phyloP scores from a whole-genome alignment of 1,140 invertebrate species.

The Drosophila nasuta region DNA sequence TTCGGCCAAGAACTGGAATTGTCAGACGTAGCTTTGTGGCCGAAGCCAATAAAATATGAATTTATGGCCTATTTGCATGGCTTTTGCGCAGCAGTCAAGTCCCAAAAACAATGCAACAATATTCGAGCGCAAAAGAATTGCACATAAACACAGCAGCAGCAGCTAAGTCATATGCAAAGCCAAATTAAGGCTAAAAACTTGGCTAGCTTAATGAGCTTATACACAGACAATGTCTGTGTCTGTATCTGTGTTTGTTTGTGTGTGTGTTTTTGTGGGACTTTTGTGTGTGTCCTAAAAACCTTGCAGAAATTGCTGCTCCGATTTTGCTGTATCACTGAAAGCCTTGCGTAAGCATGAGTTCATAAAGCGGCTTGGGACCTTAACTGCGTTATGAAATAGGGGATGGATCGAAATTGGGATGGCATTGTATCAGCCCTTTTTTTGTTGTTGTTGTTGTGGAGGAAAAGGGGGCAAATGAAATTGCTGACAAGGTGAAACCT shows the following conservation, averaged over 20 bases:
- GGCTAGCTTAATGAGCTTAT: slow-evolving; percentile 70
- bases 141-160: slow-evolving; percentile 18
- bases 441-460: neutral
- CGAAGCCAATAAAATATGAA: slow-evolving; percentile 74
- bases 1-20: slow-evolving; percentile 46
- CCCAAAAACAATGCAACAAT: slow-evolving; percentile 50
- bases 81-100: slow-evolving; percentile 57
- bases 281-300: slow-evolving; percentile 12
- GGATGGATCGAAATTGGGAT: slow-evolving; percentile 16
- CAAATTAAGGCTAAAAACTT: slow-evolving; percentile 63
- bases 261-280: slow-evolving; percentile 1
- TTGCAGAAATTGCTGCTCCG: slow-evolving; percentile 35
- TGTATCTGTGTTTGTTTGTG: slow-evolving; percentile 13
- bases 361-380: slow-evolving; percentile 27
- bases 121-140: slow-evolving; percentile 16
- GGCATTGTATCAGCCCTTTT: slow-evolving; percentile 37
- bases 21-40: slow-evolving; percentile 30
- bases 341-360: slow-evolving; percentile 40
- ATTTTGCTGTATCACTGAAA: slow-evolving; percentile 46
- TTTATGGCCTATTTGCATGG: slow-evolving; percentile 80
- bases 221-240: slow-evolving; percentile 6
- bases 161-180: slow-evolving; percentile 48
- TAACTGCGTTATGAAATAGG: slow-evolving; percentile 14
- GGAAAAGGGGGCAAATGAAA: slow-evolving; percentile 6
- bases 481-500: slow-evolving; percentile 38